Conservation (phyloP, 2,797 vertebrate genomes). For the Sebastes nivosus region DNA sequence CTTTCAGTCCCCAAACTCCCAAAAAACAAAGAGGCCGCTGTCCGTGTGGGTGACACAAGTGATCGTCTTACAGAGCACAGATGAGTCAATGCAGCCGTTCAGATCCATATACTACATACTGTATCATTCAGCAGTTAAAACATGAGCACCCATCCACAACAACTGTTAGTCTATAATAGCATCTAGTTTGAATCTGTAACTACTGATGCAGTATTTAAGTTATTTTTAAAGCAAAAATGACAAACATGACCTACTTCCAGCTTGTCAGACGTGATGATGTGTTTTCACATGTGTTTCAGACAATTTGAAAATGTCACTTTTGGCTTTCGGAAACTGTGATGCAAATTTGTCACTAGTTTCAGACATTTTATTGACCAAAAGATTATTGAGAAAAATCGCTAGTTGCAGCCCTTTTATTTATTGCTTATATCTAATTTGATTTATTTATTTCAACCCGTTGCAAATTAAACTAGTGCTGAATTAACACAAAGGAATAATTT, state of each 20-base stretch:
- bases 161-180: not conserved
- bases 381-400: not conserved
- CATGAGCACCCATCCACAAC: not conserved
- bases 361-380: not conserved
- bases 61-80: slow-evolving; percentile 57
- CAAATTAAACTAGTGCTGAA: not conserved
- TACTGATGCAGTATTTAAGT: not conserved
- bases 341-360: not conserved
- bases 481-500: not conserved
- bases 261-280: not conserved
- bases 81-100: slow-evolving; percentile 52
- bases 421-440: not conserved
- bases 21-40: slow-evolving; percentile 79
- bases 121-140: slow-evolving; percentile 57
- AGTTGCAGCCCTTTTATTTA: not conserved
- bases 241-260: not conserved
- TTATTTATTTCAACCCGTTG: not conserved
- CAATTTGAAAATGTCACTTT: not conserved
- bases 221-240: not conserved
- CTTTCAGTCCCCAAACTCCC: slow-evolving; percentile 62
- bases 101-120: slow-evolving; percentile 35
- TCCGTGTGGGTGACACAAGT: slow-evolving; percentile 68
- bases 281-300: not conserved
- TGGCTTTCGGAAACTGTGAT: not conserved
- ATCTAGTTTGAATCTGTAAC: not conserved